Evolutionary conservation across 2,888 invertebrate species (phyloP).

Genomic region (Lordiphosa fenestrarum): DNA sequence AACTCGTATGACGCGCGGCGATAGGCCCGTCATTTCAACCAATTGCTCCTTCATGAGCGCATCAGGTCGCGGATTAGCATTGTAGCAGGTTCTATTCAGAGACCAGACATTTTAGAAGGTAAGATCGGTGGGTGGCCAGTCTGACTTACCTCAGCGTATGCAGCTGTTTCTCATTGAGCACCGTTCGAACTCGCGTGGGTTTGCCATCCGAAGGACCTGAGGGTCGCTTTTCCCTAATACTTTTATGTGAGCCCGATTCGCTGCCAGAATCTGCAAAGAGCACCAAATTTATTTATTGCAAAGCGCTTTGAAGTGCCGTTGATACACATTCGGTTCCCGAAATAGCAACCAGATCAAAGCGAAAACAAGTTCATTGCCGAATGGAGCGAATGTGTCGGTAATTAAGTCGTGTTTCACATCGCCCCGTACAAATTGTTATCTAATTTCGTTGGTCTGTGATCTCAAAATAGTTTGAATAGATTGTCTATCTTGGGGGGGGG

Average conservation of each 20-base stretch:
- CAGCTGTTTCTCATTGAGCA: constrained; percentile 98
- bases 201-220: constrained; percentile 88
- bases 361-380: constrained; percentile 16
- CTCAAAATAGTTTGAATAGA: constrained; percentile 33
- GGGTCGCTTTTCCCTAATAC: constrained; percentile 83
- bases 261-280: constrained; percentile 90
- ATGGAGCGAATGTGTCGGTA: constrained; percentile 46
- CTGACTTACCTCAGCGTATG: constrained; percentile 90
- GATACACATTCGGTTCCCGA: constrained; percentile 21
- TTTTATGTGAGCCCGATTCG: constrained; percentile 94
- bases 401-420: constrained; percentile 80
- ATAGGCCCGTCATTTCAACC: constrained; percentile 98
- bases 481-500: constrained; percentile 37
- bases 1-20: constrained; percentile 98
- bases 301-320: constrained; percentile 53
- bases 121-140: not conserved
- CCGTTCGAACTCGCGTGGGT: constrained; percentile 98
- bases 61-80: constrained; percentile 98
- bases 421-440: constrained; percentile 77
- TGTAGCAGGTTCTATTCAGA: constrained; percentile 90
- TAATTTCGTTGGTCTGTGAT: constrained; percentile 61
- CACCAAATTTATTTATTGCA: not conserved
- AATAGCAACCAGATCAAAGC: constrained; percentile 50
- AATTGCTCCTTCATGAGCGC: constrained; percentile 99
- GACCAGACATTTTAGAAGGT: not conserved